Evolutionary conservation across 2,888 invertebrate species (phyloP), one percentile per base, ranked within the genome.

Genomic region (Podotricha telesiphe): DNA sequence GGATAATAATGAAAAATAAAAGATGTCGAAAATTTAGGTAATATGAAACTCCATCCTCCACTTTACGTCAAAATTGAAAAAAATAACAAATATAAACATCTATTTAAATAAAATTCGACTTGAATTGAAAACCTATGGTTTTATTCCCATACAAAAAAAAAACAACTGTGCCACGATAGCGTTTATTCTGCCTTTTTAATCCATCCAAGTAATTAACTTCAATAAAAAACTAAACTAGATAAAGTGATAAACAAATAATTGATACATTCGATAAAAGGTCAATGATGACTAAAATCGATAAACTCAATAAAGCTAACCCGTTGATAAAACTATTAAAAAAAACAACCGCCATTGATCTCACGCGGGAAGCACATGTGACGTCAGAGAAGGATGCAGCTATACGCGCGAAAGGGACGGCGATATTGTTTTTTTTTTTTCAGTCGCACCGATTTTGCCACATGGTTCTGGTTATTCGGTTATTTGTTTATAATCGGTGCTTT

Each of bases 381-480:
- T 37, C 59, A 66, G 80, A 86, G 42, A 59, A 82, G 67, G 87
- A 87, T 75, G 62, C 69, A 48, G 80, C 76, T 78, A 80, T 84
- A 77, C 77, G 70, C 45, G 8, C 3, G 79, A 86, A 40, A 45
- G 82, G 58, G 85, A 82, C 2, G 72, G 73, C 5, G 55, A 53
- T 70, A 70, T 69, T 62, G 81, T 78, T 80, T 80, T 80, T 82
- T 80, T 81, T 82, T 80, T 81, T 82, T 80, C 62, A 79, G 77
- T 80, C 79, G 84, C 87, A 85, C 82, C 86, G 88, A 88, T 89
- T 88, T 88, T 72, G 84, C 85, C 88, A 88, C 85, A 87, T 89
- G 88, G 59, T 69, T 64, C 42, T 42, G 66, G 63, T 69, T 71
- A 69, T 71, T 69, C 63, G 71, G 58, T 69, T 71, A 69, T 71